Conservation (phyloP, 2,797 vertebrate species). For the Rhinoraja longicauda region DNA sequence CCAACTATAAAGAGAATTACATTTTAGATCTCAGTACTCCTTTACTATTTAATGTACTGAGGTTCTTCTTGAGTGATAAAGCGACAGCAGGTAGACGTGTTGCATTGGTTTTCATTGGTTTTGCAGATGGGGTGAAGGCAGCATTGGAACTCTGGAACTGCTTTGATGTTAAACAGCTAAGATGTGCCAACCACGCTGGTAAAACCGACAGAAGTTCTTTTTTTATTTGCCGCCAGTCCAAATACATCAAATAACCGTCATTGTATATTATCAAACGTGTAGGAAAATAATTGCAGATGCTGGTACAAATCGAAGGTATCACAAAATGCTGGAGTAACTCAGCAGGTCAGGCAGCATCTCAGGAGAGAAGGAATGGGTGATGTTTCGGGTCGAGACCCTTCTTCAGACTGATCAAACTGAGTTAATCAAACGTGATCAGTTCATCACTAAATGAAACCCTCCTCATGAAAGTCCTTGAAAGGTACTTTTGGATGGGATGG, state of each 20-base stretch:
- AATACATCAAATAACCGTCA: background rate
- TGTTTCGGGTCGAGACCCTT: too few species aligned
- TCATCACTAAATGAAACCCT: background rate
- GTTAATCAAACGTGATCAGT: background rate
- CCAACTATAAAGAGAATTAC: background rate
- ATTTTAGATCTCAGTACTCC: too few species aligned
- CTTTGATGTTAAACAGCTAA: background rate
- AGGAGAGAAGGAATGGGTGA: too few species aligned
- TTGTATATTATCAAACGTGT: too few species aligned
- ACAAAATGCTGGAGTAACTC: too few species aligned
- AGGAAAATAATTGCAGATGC: too few species aligned
- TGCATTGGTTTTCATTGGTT: slow-evolving; percentile 14
- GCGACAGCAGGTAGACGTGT: background rate
- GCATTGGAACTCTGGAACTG: background rate
- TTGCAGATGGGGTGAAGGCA: background rate
- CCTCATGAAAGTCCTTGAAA: background rate
- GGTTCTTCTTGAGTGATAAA: background rate
- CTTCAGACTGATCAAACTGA: too few species aligned
- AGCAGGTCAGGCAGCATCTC: too few species aligned
- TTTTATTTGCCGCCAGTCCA: background rate
- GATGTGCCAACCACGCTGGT: too few species aligned
- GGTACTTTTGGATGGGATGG: background rate
- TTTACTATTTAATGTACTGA: background rate
- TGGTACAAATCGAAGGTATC: too few species aligned
- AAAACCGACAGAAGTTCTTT: background rate